Evolutionary conservation across 1,140 invertebrate species (phyloP), one percentile per base, ranked within the genome.

Genomic region (Sesamia nonagrioides): DNA sequence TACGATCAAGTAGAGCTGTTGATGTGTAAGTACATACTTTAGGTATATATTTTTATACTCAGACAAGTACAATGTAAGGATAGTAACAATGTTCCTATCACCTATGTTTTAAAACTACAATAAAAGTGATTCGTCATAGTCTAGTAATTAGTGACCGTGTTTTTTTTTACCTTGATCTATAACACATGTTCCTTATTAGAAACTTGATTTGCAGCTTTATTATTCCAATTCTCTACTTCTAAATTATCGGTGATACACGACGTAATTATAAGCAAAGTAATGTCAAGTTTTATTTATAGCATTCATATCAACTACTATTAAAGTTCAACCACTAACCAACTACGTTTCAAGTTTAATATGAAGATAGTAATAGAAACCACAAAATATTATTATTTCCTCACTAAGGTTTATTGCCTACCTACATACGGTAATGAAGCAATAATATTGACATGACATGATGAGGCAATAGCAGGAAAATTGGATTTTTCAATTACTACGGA

Each of bases 61-160:
- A 69, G 9, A 50, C 21, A 66, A 66, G 37, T 66, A 69, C 66
- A 48, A 69, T 50, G 11, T 69, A 69, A 69, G 42, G 66, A 69
- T 48, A 69, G 66, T 69, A 48, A 69, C 42, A 69, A 48, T 69
- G 66, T 69, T 69, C 66, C 66, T 69, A 48, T 69, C 21, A 21
- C 13, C 40, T 48, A 33, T 21, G 66, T 69, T n/a, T 48, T 15
- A 50, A 69, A 69, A 50, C 42, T 69, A 66, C 17, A 66, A 66
- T 66, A 42, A 66, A 66, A 60, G 2, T 13, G 17, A 66, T 42
- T 40, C n/a, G 35, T 63, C 37, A 18, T 66, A 42, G 61, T 42
- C 61, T 42, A 18, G 11, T 18, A 27, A 3, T 3, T 27, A 27
- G 27, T 17, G 15, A 63, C 35, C 18, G 35, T 61, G 17, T n/a